Evolutionary conservation across 2,888 invertebrate species (phyloP), one percentile per base, ranked within the genome.

Genomic region (Hydroisotoma schaefferi): DNA sequence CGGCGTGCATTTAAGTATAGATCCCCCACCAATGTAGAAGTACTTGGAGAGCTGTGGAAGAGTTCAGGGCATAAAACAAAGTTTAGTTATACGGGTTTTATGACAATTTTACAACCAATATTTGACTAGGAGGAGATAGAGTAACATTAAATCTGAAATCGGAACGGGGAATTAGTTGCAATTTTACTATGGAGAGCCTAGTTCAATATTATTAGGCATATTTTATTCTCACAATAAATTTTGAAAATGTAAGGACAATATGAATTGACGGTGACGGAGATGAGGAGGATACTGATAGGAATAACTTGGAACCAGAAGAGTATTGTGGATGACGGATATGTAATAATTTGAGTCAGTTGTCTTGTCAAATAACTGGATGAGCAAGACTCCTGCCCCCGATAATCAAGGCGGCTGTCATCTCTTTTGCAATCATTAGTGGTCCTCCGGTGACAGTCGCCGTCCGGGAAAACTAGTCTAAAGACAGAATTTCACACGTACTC

Each of bases 311-410:
- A 43, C 33, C 38, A 49, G 53, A 51, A 55, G 54, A 47, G 23
- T 58, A 57, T 57, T 51, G 46, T 61, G 63, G 70, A 57, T 57
- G 68, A 70, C 59, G 55, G 70, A 70, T 61, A 58, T 58, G 55
- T 60, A 63, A 63, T 67, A 67, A 70, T 68, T 65, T 69, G 59
- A 68, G 69, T 66, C 71, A 69, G 57, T 69, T 63, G 61, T 61
- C 52, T 56, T 55, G 33, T 40, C 54, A 40, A 26, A 33, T 46
- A 47, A 57, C 44, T 26, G 33, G 46, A 44, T 27, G 47, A 29
- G 43, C 57, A 55, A 52, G 59, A 61, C 57, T 52, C 62, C 47
- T 62, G 64, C 60, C 67, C 56, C 53, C 51, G 55, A 60, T 63
- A 63, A 67, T 67, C 66, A 68, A 64, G 59, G 52, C 53, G 44